Evolutionary conservation across 2,797 vertebrate species (phyloP).

Genomic region (Sternarchorhynchus goeldii): DNA sequence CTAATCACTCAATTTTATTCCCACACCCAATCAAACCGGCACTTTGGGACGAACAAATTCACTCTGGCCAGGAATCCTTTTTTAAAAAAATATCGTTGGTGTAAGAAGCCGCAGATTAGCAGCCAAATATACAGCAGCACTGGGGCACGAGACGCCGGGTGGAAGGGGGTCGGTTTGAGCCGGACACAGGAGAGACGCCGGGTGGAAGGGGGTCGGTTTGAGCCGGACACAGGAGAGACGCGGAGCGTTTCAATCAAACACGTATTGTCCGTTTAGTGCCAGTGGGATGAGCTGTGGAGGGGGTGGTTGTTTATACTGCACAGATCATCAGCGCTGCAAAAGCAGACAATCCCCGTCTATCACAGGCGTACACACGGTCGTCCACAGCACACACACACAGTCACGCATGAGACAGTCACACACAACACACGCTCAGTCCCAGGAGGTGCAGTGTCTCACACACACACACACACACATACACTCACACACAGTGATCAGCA

Average conservation of each 20-base stretch:
- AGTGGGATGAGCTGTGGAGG: constrained; percentile 13
- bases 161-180: constrained; percentile 39
- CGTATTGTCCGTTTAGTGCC: constrained; percentile 38
- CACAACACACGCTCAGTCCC: constrained; percentile 41
- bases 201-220: constrained; percentile 41
- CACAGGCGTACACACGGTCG: constrained; percentile 51
- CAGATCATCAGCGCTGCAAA: constrained; percentile 7
- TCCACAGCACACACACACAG: constrained; percentile 49
- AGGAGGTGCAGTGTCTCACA: constrained; percentile 26
- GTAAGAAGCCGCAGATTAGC: constrained; percentile 49
- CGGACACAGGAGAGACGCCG: constrained; percentile 22
- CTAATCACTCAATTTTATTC: constrained; percentile 10
- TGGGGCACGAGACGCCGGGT: constrained; percentile 44
- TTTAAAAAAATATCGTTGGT: constrained; percentile 1
- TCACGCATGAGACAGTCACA: constrained; percentile 45
- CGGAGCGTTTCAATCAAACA: constrained; percentile 41
- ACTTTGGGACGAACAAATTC: constrained; percentile 17
- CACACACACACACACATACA: constrained; percentile 21
- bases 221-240: constrained; percentile 15
- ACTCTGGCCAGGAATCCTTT: constrained; percentile 6
- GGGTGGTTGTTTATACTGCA: constrained; percentile 26
- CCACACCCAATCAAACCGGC: constrained; percentile 6
- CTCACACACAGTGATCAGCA: constrained; percentile 22
- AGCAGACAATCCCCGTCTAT: constrained; percentile 16
- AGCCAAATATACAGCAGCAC: constrained; percentile 50